A percentile compares a stretch with the other conserved stretches of the same genome.
Conservation (phyloP, 1,140 invertebrate genomes). For the honey bee (Apis mellifera) region Amel_HAv3.1 CM009933.2:8152001-8152500, state of each 20-base stretch:
- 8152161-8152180: slow-evolving; percentile 39
- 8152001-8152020: slow-evolving; percentile 12
- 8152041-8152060: slow-evolving; percentile 25
- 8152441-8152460: slow-evolving; percentile 62
- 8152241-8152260: slow-evolving; percentile 61
- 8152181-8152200: slow-evolving; percentile 31
- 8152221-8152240: slow-evolving; percentile 51
- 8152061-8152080: slow-evolving; percentile 26
- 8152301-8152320: slow-evolving; percentile 9
- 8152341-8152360: slow-evolving; percentile 12
- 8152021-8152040: background rate
- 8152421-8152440: slow-evolving; percentile 61
- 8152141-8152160: slow-evolving; percentile 39
- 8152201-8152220: slow-evolving; percentile 45
- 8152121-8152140: slow-evolving; percentile 42
- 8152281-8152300: slow-evolving; percentile 5
- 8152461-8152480: slow-evolving; percentile 66
- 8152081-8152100: slow-evolving; percentile 48
- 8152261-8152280: slow-evolving; percentile 18
- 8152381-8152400: slow-evolving; percentile 12
- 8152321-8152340: background rate
- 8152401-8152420: slow-evolving; percentile 33
- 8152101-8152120: slow-evolving; percentile 37
- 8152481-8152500: slow-evolving; percentile 48
- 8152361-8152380: slow-evolving; percentile 1